Evolutionary conservation across 2,888 invertebrate species (phyloP).

Genomic region (Tolmerus cingulatus): DNA sequence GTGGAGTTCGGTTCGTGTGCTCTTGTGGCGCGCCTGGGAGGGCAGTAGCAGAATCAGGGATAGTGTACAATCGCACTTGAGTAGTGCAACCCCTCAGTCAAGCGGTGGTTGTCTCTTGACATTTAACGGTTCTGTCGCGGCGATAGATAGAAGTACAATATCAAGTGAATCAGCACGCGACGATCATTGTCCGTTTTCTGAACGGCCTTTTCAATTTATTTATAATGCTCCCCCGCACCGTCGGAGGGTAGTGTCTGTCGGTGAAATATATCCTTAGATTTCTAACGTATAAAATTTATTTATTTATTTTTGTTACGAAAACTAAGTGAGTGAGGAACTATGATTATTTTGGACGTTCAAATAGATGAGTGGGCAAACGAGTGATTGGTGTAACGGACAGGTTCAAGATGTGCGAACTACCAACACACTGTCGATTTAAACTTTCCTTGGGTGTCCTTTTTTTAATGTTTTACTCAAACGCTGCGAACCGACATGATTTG

Average conservation of each 20-base stretch:
- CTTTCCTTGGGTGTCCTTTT: background rate
- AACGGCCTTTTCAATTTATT: background rate
- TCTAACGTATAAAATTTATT: background rate
- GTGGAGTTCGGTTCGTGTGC: conserved; percentile 10
- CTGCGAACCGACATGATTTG: background rate
- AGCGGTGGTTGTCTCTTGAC: conserved; percentile 23
- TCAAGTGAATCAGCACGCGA: background rate
- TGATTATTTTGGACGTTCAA: background rate
- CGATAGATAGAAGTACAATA: background rate
- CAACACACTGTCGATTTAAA: background rate
- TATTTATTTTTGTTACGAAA: background rate
- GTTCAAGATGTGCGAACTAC: background rate
- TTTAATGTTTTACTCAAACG: background rate
- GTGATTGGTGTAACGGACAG: background rate
- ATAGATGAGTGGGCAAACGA: background rate
- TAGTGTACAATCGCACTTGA: background rate
- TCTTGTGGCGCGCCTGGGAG: background rate
- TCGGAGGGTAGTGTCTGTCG: background rate
- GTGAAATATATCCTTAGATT: background rate
- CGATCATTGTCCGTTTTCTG: background rate
- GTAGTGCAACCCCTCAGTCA: conserved; percentile 1
- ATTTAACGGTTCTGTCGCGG: conserved; percentile 22
- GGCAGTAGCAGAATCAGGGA: background rate
- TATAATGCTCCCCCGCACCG: background rate
- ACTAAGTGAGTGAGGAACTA: background rate